phyloP scores from a whole-genome alignment of 2,113 vertebrate species.

The Perca schrenkii region DNA sequence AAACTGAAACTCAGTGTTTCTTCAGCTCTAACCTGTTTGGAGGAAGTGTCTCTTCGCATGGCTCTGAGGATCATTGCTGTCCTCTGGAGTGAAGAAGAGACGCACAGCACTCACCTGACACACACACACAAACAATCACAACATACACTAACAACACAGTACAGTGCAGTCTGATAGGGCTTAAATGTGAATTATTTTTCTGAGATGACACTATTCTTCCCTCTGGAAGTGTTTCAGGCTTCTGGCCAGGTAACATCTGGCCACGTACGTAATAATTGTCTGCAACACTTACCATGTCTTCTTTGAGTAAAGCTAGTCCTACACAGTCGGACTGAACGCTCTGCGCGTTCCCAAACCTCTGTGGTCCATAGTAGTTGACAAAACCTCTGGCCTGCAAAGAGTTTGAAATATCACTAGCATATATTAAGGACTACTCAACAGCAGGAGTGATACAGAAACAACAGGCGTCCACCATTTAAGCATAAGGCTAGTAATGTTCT shows the following conservation, averaged over 20 bases:
- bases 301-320: slow-evolving; percentile 83
- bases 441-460: neutral
- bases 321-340: slow-evolving; percentile 86
- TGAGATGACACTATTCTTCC: neutral
- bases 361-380: slow-evolving; percentile 82
- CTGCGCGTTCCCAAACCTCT: slow-evolving; percentile 87
- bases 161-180: slow-evolving; percentile 15
- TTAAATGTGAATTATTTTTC: neutral
- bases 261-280: neutral
- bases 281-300: slow-evolving; percentile 70
- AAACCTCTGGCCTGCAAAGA: slow-evolving; percentile 72
- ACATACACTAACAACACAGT: neutral
- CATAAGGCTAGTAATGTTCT: neutral
- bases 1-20: neutral
- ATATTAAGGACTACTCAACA: neutral
- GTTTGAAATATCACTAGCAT: neutral
- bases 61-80: slow-evolving; percentile 89
- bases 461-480: neutral
- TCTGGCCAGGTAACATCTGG: too few species aligned
- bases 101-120: slow-evolving; percentile 89
- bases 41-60: slow-evolving; percentile 93
- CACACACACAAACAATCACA: neutral
- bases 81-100: slow-evolving; percentile 94
- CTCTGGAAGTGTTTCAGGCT: neutral
- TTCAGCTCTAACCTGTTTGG: slow-evolving; percentile 87